Base-by-base conservation (phyloP, 1,140 invertebrate species). In the Berghia stephanieae region DNA sequence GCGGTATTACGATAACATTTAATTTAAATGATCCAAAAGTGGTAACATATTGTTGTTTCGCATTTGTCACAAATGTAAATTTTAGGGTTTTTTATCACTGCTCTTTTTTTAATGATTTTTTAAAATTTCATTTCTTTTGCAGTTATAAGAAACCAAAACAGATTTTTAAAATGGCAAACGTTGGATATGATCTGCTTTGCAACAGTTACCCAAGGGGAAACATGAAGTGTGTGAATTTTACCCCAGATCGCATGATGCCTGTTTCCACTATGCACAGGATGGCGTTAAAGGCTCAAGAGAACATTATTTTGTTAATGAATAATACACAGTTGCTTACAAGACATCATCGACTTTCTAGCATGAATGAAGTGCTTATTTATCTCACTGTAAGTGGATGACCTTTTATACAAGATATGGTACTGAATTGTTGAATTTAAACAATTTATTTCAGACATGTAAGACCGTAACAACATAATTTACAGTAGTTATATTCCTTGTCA, bases 261-360 rank as follows among this genome's bases (percentile, higher is more conserved):
- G 78, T 87, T 0, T 84, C 81, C 6, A 83, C 82, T 2, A 81
- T 87, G 74, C 82, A 87, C 70, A 80, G 86, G 38, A 86, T 87
- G 44, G 86, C 86, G 31, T 49, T 83, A 43, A 83, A 86, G 4
- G 85, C 85, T 4, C 78, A 78, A 13, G 82, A 87, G 71, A 78
- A 83, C 34, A 81, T 87, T 42, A 83, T 87, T 67, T 74, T 86
- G 4, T 72, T 87, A 73, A 84, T 87, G 84, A 87, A 87, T 81
- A 84, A 87, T 57, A 87, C 85, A 21, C 68, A 70, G 40, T 75
- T 87, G 27, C 78, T 85, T 24, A 80, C 79, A 24, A 80, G 81
- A 44, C 80, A 85, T 27, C 75, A 79, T 38, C 80, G 84, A 6
- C 71, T 87, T 4, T 67, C 75, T 13, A 79, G 55, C 34, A 87